These are phyloP conservation scores for Salarias fasciatus DNA, from an alignment of 2,797 vertebrate genomes.

Conservation along the genomic window DNA sequence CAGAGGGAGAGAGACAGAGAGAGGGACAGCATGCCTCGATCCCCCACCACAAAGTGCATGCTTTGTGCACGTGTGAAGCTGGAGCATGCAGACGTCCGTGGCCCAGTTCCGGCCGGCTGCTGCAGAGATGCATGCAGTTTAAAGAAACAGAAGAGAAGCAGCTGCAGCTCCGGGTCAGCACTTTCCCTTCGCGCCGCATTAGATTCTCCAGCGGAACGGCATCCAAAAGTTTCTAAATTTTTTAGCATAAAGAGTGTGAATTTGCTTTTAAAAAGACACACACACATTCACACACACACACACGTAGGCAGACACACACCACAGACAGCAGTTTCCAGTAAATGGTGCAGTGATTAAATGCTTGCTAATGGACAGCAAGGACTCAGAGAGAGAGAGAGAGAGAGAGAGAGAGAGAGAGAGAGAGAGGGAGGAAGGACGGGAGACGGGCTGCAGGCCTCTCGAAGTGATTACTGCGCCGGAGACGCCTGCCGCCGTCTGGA, in stretches of 20 bases:
- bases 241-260: too few species aligned
- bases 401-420: conserved; percentile 22
- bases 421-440: conserved; percentile 42
- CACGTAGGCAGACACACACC: background rate
- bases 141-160: conserved; percentile 49
- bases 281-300: background rate
- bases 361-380: conserved; percentile 75
- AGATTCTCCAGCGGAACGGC: conserved; percentile 25
- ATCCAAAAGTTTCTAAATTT: too few species aligned
- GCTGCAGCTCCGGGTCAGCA: conserved; percentile 55
- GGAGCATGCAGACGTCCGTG: background rate
- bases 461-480: background rate
- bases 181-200: conserved; percentile 37
- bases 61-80: background rate
- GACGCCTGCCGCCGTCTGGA: conserved; percentile 49
- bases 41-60: background rate
- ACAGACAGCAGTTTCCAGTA: conserved; percentile 71
- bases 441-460: conserved; percentile 40
- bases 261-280: background rate
- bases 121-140: conserved; percentile 43
- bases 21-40: conserved; percentile 8
- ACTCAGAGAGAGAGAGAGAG: conserved; percentile 40
- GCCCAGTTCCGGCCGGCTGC: conserved; percentile 51
- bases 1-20: conserved; percentile 6
- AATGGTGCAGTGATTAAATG: conserved; percentile 80